Conservation (phyloP, 2,797 vertebrate species). For the Oophaga sylvatica region DNA sequence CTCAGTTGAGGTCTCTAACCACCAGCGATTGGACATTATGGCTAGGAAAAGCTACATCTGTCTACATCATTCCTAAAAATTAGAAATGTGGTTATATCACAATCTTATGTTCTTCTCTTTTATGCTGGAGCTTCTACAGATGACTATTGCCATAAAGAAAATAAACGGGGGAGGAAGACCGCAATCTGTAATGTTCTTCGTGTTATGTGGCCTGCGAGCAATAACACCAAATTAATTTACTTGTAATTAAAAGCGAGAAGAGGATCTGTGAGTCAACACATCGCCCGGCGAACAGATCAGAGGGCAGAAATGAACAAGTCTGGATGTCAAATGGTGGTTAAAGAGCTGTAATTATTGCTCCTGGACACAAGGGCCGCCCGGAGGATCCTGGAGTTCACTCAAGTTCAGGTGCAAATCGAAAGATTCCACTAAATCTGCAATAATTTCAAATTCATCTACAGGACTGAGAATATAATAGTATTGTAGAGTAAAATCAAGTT, state of each 20-base stretch:
- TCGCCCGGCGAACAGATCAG: constrained; percentile 39
- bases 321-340: constrained; percentile 27
- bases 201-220: not conserved
- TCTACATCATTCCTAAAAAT: no score
- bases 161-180: not conserved
- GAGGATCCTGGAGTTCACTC: not conserved
- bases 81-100: no score
- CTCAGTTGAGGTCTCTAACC: no score
- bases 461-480: not conserved
- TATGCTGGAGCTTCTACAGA: no score
- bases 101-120: not conserved
- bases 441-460: not conserved
- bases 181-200: not conserved
- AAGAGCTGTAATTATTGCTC: constrained; percentile 24
- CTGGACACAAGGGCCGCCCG: not conserved
- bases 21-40: no score
- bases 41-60: no score
- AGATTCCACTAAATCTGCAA: not conserved
- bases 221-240: constrained; percentile 40
- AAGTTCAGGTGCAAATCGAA: not conserved
- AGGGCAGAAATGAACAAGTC: constrained; percentile 28
- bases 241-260: constrained; percentile 40
- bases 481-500: no score
- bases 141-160: not conserved
- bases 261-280: constrained; percentile 18